phyloP scores from a whole-genome alignment of 2,113 vertebrate genomes.

The Aptenodytes forsteri region DNA sequence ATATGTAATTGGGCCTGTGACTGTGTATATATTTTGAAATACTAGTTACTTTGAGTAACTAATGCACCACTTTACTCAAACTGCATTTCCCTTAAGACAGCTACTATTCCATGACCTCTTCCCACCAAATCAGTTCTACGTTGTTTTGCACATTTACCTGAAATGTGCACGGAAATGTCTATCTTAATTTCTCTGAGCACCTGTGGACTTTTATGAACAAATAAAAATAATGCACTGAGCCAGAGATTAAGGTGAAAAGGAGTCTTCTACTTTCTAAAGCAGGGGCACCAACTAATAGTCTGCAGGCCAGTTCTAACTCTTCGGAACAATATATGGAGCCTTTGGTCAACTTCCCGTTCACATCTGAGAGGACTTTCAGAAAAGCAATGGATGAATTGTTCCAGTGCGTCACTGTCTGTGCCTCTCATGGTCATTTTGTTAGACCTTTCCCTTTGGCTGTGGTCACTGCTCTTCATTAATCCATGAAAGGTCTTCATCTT shows the following conservation, averaged over 20 bases:
- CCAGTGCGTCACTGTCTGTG: background rate
- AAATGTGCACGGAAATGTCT: background rate
- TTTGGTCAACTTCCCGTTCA: background rate
- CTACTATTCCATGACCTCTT: background rate
- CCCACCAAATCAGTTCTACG: background rate
- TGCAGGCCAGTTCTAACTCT: background rate
- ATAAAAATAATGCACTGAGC: background rate
- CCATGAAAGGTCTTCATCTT: background rate
- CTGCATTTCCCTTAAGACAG: background rate
- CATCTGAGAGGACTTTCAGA: background rate
- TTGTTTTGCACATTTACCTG: background rate
- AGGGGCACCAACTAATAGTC: background rate
- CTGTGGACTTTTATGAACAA: background rate
- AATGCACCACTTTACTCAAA: background rate
- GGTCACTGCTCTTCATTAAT: background rate
- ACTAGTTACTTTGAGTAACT: background rate
- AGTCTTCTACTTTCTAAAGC: background rate
- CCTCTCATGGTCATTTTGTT: background rate
- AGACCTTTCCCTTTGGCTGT: background rate
- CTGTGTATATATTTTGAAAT: background rate
- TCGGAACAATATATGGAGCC: background rate
- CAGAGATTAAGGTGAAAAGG: background rate
- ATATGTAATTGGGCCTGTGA: background rate
- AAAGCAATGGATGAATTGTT: background rate
- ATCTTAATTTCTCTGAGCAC: background rate